These are phyloP conservation scores for Myotis daubentonii DNA, from an alignment of 2,797 vertebrate species.

Conservation along the genomic window DNA sequence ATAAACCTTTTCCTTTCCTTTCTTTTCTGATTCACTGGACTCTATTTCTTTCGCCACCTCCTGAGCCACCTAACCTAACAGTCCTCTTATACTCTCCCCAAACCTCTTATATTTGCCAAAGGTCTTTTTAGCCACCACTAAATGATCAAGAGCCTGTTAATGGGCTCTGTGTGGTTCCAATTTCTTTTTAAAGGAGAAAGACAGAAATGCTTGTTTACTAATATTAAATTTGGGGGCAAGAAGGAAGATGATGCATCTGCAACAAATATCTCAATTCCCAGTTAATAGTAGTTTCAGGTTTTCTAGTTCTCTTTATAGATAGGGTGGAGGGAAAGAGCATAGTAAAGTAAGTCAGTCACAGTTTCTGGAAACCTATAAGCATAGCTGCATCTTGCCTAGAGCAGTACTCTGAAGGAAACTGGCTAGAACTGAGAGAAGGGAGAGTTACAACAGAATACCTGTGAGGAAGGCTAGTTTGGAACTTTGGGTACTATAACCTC, in stretches of 20 bases:
- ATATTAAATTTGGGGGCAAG: not conserved
- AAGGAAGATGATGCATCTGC: not conserved
- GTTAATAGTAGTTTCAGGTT: not conserved
- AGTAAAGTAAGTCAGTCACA: not conserved
- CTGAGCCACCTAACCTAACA: too few relatives aligned
- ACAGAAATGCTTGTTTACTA: not conserved
- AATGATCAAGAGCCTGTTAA: slow-evolving; percentile 3
- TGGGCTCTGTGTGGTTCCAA: not conserved
- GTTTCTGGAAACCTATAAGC: not conserved
- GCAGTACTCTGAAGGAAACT: not conserved
- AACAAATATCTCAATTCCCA: not conserved
- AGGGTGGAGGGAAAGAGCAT: not conserved
- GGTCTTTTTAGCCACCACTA: not conserved
- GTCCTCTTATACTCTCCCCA: slow-evolving; percentile 20
- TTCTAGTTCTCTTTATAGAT: slow-evolving; percentile 11
- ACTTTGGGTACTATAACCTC: not conserved
- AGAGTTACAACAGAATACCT: not conserved
- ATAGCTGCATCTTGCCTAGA: not conserved
- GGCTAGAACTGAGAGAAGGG: not conserved
- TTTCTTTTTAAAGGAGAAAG: slow-evolving; percentile 48
- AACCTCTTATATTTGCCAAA: not conserved
- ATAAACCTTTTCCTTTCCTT: too few relatives aligned
- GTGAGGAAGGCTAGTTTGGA: not conserved
- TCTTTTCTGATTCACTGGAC: too few relatives aligned
- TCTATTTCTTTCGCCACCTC: too few relatives aligned